A percentile compares a stretch with the other conserved stretches of the same genome.
Conservation (phyloP, 2,888 invertebrate species). For the Litoditis marina region DNA sequence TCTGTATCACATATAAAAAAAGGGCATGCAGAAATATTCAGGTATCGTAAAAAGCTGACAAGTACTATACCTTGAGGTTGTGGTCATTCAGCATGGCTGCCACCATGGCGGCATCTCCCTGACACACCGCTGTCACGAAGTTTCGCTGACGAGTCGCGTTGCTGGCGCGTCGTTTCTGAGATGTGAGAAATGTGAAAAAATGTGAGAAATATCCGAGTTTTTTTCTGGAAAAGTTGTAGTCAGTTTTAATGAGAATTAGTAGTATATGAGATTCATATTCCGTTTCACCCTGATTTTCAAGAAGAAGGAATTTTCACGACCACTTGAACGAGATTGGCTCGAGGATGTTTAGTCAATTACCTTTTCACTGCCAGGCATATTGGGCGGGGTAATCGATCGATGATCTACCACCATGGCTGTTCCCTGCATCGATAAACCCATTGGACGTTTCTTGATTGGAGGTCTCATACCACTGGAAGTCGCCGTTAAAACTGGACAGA, state of each 20-base stretch:
- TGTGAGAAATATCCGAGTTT: no score
- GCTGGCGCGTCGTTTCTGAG: constrained; percentile 16
- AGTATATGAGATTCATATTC: background rate
- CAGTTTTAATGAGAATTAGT: no score
- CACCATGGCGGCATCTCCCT: constrained; percentile 26
- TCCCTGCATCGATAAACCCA: constrained; percentile 19
- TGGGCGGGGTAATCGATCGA: constrained; percentile 29
- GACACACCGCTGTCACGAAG: constrained; percentile 32
- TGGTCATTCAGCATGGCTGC: constrained; percentile 27
- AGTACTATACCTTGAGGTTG: constrained; percentile 22
- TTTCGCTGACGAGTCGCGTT: constrained; percentile 27
- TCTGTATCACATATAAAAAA: no score
- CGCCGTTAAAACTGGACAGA: no score
- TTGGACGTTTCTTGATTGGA: no score
- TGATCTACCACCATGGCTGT: constrained; percentile 13
- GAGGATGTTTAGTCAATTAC: no score
- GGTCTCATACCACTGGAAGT: no score
- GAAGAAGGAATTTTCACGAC: no score
- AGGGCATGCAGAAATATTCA: background rate
- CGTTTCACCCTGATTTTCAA: no score
- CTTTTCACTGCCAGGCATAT: constrained; percentile 22
- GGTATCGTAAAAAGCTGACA: background rate
- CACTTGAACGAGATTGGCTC: no score
- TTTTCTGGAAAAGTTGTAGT: no score
- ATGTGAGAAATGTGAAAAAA: no score